These are phyloP conservation scores for Hoplodrina ambigua DNA, from an alignment of 2,888 invertebrate species.

Conservation along the genomic window DNA sequence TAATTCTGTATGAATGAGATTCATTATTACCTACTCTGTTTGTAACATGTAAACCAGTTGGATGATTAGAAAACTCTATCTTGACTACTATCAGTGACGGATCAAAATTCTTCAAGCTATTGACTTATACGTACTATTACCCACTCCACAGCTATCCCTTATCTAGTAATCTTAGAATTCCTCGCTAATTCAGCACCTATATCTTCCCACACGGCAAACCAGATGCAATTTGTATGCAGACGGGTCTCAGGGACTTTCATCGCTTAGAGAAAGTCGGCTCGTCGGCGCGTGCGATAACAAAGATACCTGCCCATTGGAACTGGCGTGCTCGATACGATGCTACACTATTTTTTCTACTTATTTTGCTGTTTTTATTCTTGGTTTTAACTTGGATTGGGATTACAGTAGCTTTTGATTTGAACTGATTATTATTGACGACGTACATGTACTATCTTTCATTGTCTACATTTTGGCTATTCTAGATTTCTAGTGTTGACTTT, in stretches of 20 bases:
- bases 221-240: constrained; percentile 80
- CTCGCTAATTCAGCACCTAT: constrained; percentile 44
- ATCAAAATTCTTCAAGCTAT: constrained; percentile 19
- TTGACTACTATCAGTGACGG: background rate
- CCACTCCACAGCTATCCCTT: constrained; percentile 6
- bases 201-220: constrained; percentile 66
- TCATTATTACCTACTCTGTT: background rate
- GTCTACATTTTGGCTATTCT: too few species aligned
- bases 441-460: too few species aligned
- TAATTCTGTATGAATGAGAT: background rate
- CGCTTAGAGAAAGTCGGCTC: constrained; percentile 86
- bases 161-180: constrained; percentile 43
- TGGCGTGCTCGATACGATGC: constrained; percentile 52
- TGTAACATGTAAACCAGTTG: background rate
- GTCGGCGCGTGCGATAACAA: constrained; percentile 79
- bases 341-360: constrained; percentile 47
- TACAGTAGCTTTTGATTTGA: background rate
- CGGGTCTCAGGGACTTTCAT: constrained; percentile 82
- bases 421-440: background rate
- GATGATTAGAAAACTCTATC: constrained; percentile 14
- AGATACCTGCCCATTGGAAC: constrained; percentile 66
- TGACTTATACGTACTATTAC: constrained; percentile 19
- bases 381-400: background rate
- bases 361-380: constrained; percentile 30
- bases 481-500: too few species aligned